Evolutionary conservation across 1,140 invertebrate genomes (phyloP).

Genomic region (Drosophila elegans): DNA sequence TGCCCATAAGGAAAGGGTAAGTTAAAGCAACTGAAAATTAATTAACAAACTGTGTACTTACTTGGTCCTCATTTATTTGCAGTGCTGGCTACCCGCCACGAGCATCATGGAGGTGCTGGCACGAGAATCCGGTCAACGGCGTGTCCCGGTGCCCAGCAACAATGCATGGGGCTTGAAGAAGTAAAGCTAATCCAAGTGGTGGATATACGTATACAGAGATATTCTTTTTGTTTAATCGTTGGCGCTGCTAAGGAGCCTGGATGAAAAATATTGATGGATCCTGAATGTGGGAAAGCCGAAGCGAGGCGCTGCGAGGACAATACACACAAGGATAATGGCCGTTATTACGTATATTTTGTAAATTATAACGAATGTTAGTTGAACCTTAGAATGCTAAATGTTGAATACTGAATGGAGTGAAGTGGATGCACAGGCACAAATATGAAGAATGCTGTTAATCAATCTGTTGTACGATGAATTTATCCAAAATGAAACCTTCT

Average conservation of each 20-base stretch:
- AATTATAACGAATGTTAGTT: conserved; percentile 37
- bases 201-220: conserved; percentile 5
- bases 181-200: conserved; percentile 37
- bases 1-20: conserved; percentile 92
- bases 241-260: conserved; percentile 12
- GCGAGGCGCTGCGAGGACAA: conserved; percentile 46
- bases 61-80: conserved; percentile 41
- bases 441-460: conserved; percentile 61
- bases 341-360: conserved; percentile 39
- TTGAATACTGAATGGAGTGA: conserved; percentile 48
- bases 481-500: conserved; percentile 56
- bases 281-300: background rate
- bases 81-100: conserved; percentile 94
- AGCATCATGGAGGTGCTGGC: conserved; percentile 92
- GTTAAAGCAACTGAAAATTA: background rate
- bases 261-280: conserved; percentile 9
- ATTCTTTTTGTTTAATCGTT: conserved; percentile 7
- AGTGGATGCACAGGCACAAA: conserved; percentile 21
- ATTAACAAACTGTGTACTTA: background rate
- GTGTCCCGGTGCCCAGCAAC: conserved; percentile 89
- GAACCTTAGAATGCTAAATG: conserved; percentile 39
- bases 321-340: conserved; percentile 35
- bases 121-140: conserved; percentile 91
- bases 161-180: conserved; percentile 85
- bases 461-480: conserved; percentile 72